These are phyloP conservation scores for Caenorhabditis sp. DNA, from an alignment of 2,888 invertebrate species.

Conservation along the genomic window DNA sequence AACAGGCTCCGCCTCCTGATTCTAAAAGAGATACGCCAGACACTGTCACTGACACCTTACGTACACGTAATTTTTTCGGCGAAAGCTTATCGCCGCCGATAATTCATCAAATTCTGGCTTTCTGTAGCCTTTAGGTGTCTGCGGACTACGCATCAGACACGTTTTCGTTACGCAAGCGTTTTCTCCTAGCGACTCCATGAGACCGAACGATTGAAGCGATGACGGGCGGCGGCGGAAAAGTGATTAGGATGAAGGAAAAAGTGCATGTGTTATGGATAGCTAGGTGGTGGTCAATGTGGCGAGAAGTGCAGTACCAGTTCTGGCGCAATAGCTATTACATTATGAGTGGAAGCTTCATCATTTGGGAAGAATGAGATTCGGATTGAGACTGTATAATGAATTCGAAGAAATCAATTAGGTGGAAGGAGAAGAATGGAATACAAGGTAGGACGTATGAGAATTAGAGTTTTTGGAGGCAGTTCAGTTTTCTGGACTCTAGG, in stretches of 20 bases:
- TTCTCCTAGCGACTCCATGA: constrained; percentile 25
- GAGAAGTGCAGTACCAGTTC: constrained; percentile 54
- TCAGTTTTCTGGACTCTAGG: too few relatives aligned
- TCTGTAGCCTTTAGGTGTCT: constrained; percentile 15
- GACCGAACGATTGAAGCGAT: constrained; percentile 14
- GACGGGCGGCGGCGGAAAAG: constrained; percentile 15
- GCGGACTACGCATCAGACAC: constrained; percentile 22
- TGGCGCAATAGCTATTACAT: constrained; percentile 41
- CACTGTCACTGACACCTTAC: constrained; percentile 32
- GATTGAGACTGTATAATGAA: constrained; percentile 16
- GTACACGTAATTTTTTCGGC: constrained; percentile 41
- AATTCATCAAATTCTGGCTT: constrained; percentile 57
- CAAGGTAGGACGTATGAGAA: not conserved
- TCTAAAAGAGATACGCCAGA: constrained; percentile 6
- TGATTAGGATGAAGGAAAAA: constrained; percentile 38
- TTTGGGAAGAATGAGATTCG: not conserved
- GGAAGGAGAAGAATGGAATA: constrained; percentile 7
- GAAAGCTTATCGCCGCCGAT: constrained; percentile 55
- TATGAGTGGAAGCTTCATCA: constrained; percentile 19
- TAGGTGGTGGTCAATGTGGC: constrained; percentile 54
- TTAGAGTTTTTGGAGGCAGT: too few relatives aligned
- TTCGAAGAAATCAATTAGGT: constrained; percentile 43
- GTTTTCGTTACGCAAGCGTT: constrained; percentile 59
- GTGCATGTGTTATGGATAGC: constrained; percentile 26
- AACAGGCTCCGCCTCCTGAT: constrained; percentile 18